Evolutionary conservation across 2,113 vertebrate species (phyloP), one percentile per base, ranked within the genome.

Genomic region (Neodontobutis hainanensis): DNA sequence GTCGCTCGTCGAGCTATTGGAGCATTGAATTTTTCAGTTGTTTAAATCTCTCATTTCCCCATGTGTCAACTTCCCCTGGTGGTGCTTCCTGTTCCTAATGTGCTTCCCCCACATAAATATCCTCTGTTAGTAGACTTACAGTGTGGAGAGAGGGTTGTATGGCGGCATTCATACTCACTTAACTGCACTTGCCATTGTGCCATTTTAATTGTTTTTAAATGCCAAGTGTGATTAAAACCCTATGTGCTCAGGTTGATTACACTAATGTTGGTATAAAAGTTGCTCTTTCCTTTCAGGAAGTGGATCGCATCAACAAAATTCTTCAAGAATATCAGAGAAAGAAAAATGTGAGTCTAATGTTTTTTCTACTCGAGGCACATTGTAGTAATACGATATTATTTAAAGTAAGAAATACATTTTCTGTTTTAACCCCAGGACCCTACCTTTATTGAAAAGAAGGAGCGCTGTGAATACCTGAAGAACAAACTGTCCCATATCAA

Each of bases 401-500:
- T 27, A 27, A 27, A 27, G 19, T 27, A 2, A 27, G 19, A 27
- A 27, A 27, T 52, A 35, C 19, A 7, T 6, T 46, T 68, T 59
- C 14, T 70, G 32, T 27, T 43, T 46, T 11, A 12, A 75, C 19
- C 8, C 8, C 77, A 99, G 97, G 96, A 99, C 75, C 94, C 96
- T 12, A 90, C 95, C 0, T 98, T 99, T 90, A 86, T 96, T 66
- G 97, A 99, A 91, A 99, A 99, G 89, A 98, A 96, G 77, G 95
- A 99, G 52, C 94, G 97, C 52, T 99, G 97, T 73, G 97, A 99
- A 63, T 99, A 99, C 76, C 91, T 99, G 56, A 99, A 98, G 90
- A 99, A 89, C 87, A 99, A 99, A 86, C 95, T 99, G 64, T 95
- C 97, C 35, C 96, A 99, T 88, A 98, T 99, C 88, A 99, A 99